Evolutionary conservation across 2,797 vertebrate genomes (phyloP).

Genomic region (Triplophysa bombifrons): DNA sequence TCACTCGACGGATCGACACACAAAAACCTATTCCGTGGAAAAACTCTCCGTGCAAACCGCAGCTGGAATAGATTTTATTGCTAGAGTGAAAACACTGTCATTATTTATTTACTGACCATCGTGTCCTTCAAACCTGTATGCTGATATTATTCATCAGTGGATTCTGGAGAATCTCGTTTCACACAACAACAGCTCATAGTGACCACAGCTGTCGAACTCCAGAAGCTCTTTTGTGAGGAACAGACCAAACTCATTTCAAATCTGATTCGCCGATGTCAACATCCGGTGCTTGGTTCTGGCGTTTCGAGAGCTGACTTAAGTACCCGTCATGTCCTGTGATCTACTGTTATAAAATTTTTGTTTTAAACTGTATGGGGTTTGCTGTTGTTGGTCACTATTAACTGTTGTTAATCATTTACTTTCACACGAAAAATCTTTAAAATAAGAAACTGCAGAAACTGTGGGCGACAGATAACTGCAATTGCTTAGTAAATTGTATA

Average conservation of each 20-base stretch:
- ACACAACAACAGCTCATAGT: neutral
- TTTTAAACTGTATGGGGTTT: neutral
- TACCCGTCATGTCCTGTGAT: too few relatives aligned
- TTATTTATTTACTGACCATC: neutral
- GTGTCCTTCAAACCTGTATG: constrained; percentile 4
- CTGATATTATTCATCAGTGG: neutral
- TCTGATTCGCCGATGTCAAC: neutral
- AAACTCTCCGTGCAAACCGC: constrained; percentile 58
- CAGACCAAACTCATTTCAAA: neutral
- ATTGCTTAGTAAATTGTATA: too few relatives aligned
- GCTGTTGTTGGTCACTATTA: neutral
- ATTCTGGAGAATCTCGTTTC: neutral
- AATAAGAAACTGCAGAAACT: neutral
- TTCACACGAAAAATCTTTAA: neutral
- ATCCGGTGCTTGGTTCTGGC: neutral
- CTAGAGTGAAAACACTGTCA: neutral
- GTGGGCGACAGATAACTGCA: too few relatives aligned
- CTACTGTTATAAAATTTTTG: neutral
- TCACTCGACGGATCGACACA: neutral
- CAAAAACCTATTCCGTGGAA: constrained; percentile 52
- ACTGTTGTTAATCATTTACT: too few relatives aligned
- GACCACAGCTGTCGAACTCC: neutral
- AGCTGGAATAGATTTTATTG: constrained; percentile 46
- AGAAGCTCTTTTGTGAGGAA: neutral
- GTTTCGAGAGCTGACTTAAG: too few relatives aligned